phyloP scores from a whole-genome alignment of 2,113 vertebrate species.

The Chaenocephalus aceratus region DNA sequence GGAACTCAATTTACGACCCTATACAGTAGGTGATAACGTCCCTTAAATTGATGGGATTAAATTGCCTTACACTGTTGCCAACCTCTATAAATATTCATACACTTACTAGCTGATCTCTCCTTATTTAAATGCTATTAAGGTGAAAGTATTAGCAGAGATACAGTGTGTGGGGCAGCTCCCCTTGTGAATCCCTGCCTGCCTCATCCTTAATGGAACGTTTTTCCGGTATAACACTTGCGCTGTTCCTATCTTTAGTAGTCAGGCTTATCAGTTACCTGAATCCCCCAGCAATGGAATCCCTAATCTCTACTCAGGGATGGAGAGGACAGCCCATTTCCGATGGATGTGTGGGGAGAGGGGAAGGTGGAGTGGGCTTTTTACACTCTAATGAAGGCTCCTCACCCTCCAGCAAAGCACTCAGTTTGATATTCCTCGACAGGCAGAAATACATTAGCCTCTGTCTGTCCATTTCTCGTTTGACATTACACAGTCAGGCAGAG shows the following conservation, averaged over 20 bases:
- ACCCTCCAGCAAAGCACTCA: slow-evolving; percentile 13
- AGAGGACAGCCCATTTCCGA: slow-evolving; percentile 32
- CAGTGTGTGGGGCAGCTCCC: neutral
- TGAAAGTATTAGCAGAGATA: neutral
- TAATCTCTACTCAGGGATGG: slow-evolving; percentile 47
- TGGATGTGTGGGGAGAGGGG: neutral
- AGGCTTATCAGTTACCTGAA: slow-evolving; percentile 38
- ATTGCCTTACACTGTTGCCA: neutral
- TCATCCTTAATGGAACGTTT: slow-evolving; percentile 5
- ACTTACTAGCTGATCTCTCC: neutral
- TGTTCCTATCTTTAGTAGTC: slow-evolving; percentile 6
- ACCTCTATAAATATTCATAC: neutral
- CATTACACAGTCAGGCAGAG: slow-evolving; percentile 24
- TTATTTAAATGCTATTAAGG: neutral
- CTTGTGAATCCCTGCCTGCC: neutral
- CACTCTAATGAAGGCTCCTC: slow-evolving; percentile 49
- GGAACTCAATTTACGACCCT: neutral
- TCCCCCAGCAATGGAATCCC: slow-evolving; percentile 28
- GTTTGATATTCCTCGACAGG: slow-evolving; percentile 54
- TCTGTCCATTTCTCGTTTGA: slow-evolving; percentile 58
- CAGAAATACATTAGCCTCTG: slow-evolving; percentile 56
- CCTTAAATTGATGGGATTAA: neutral
- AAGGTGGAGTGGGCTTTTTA: neutral
- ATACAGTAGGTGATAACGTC: neutral
- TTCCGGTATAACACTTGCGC: slow-evolving; percentile 23